Percentiles rank a stretch among this genome's conserved stretches.
These are phyloP conservation scores for Pedicia rivosa DNA, from an alignment of 2,888 invertebrate genomes.

Conservation along the genomic window DNA sequence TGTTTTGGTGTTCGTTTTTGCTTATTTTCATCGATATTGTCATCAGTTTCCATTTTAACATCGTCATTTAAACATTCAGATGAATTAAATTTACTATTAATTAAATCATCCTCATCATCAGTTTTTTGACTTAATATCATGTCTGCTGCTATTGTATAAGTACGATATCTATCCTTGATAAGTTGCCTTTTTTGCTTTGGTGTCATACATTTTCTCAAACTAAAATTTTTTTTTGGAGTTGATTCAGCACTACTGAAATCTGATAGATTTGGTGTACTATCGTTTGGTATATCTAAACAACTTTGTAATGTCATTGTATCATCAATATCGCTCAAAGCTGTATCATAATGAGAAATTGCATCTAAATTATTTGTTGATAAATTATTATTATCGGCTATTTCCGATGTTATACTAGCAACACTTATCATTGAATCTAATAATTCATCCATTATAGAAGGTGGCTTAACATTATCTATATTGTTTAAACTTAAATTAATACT, in stretches of 20 bases:
- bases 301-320: conserved; percentile 39
- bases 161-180: conserved; percentile 65
- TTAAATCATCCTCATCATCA: conserved; percentile 16
- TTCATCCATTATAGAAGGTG: conserved; percentile 67
- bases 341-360: conserved; percentile 24
- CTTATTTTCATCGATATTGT: conserved; percentile 19
- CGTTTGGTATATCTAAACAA: conserved; percentile 38
- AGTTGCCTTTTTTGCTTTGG: conserved; percentile 62
- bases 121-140: conserved; percentile 26
- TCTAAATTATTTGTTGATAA: conserved; percentile 17
- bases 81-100: background rate
- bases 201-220: conserved; percentile 34
- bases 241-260: conserved; percentile 61
- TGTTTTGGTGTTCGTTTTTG: conserved; percentile 37
- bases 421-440: conserved; percentile 67
- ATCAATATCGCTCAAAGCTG: conserved; percentile 41
- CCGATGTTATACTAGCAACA: conserved; percentile 68
- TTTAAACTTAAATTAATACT: conserved; percentile 38
- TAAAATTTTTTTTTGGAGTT: conserved; percentile 45
- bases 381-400: conserved; percentile 46
- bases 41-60: conserved; percentile 16
- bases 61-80: background rate
- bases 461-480: conserved; percentile 69
- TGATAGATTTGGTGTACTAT: conserved; percentile 46
- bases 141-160: conserved; percentile 60